Conservation (phyloP, 2,888 invertebrate species). For the Parnassius smintheus region DNA sequence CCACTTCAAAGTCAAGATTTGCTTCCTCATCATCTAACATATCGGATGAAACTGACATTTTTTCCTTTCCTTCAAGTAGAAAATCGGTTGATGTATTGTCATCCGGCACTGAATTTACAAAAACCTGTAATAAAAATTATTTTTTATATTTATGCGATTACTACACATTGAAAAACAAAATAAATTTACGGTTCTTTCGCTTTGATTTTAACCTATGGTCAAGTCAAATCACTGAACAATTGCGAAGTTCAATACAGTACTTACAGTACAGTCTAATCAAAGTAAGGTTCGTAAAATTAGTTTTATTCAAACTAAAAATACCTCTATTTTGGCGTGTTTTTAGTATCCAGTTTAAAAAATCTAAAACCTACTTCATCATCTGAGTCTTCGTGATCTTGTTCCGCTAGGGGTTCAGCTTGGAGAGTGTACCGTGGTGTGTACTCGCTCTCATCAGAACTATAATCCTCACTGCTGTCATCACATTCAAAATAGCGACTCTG, state of each 20-base stretch:
- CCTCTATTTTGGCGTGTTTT: too few relatives aligned
- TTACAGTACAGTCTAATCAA: too few relatives aligned
- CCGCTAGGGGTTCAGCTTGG: slow-evolving; percentile 35
- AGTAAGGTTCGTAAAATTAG: too few relatives aligned
- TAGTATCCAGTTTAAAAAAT: neutral
- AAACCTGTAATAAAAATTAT: slow-evolving; percentile 52
- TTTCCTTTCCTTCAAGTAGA: slow-evolving; percentile 48
- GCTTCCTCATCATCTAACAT: slow-evolving; percentile 41
- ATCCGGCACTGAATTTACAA: slow-evolving; percentile 52
- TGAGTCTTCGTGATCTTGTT: slow-evolving; percentile 41
- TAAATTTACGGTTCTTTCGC: too few relatives aligned
- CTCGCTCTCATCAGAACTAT: slow-evolving; percentile 60
- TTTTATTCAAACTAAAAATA: too few relatives aligned
- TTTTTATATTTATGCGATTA: neutral
- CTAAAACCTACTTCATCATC: slow-evolving; percentile 47
- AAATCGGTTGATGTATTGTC: slow-evolving; percentile 67
- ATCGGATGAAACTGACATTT: slow-evolving; percentile 56
- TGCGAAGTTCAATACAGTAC: too few relatives aligned
- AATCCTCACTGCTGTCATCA: slow-evolving; percentile 59
- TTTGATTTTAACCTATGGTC: too few relatives aligned
- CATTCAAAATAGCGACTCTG: slow-evolving; percentile 75
- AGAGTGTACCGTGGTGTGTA: slow-evolving; percentile 45
- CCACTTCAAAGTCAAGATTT: slow-evolving; percentile 62
- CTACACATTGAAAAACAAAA: neutral
- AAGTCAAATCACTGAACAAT: too few relatives aligned